These are phyloP conservation scores for Acleris holmiana DNA, from an alignment of 2,888 invertebrate species.

Conservation along the genomic window DNA sequence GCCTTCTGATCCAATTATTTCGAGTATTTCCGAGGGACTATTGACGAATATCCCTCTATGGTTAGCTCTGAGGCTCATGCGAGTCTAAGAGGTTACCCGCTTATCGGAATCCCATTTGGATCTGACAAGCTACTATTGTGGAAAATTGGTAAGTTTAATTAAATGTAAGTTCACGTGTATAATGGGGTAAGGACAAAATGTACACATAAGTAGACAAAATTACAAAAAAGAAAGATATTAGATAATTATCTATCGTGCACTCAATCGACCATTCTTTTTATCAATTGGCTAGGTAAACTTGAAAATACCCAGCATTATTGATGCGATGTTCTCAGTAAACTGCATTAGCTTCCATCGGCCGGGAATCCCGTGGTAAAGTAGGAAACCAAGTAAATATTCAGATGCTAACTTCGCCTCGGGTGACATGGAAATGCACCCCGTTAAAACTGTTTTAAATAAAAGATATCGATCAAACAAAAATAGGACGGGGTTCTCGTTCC, in stretches of 20 bases:
- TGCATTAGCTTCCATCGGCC: background rate
- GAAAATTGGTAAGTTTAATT: constrained; percentile 22
- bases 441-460: constrained; percentile 1
- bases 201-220: no score
- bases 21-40: constrained; percentile 44
- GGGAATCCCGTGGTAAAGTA: background rate
- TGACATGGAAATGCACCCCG: background rate
- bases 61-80: constrained; percentile 29
- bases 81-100: constrained; percentile 32
- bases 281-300: background rate
- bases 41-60: constrained; percentile 39
- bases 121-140: constrained; percentile 34
- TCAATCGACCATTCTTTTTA: background rate
- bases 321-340: constrained; percentile 8
- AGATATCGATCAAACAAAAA: constrained; percentile 5
- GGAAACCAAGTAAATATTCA: background rate
- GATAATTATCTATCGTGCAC: background rate
- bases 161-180: background rate
- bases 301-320: background rate
- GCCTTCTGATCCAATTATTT: constrained; percentile 45
- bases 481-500: background rate
- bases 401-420: background rate
- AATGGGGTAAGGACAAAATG: no score
- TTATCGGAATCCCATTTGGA: constrained; percentile 36
- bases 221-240: no score